Conservation (phyloP, 2,113 vertebrate species). For the Trogon melanurus region DNA sequence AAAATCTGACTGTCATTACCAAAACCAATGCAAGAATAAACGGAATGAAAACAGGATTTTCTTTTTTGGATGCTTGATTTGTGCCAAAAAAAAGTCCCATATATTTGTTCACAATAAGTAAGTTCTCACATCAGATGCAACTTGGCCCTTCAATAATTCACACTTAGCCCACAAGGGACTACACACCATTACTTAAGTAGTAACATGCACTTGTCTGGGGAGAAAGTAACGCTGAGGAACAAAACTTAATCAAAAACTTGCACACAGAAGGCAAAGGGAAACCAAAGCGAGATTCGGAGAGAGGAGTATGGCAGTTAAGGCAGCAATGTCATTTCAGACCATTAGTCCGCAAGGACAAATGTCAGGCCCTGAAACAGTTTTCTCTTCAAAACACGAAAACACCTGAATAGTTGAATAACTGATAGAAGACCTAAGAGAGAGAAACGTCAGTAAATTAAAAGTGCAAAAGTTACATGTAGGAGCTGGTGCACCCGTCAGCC, state of each 20-base stretch:
- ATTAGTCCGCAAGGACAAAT: not conserved
- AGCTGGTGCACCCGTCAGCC: not conserved
- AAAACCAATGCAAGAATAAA: not conserved
- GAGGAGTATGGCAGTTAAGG: not conserved
- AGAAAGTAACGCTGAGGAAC: not conserved
- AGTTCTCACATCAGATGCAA: not conserved
- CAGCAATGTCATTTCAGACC: not conserved
- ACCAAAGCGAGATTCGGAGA: not conserved
- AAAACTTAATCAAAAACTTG: not conserved
- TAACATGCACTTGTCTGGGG: not conserved
- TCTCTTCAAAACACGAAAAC: not conserved
- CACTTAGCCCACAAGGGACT: not conserved
- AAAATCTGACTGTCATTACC: not conserved
- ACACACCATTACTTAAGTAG: not conserved
- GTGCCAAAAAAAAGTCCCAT: rapidly evolving
- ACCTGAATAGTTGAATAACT: not conserved
- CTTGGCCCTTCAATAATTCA: not conserved
- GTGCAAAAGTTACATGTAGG: not conserved
- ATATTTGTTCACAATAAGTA: not conserved
- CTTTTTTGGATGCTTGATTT: not conserved
- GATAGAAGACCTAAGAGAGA: not conserved
- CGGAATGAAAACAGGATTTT: not conserved
- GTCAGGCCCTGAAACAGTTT: not conserved
- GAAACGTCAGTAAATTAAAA: not conserved
- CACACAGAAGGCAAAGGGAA: not conserved